Conservation (phyloP, 2,888 invertebrate genomes). For the Athripsodes cinereus region DNA sequence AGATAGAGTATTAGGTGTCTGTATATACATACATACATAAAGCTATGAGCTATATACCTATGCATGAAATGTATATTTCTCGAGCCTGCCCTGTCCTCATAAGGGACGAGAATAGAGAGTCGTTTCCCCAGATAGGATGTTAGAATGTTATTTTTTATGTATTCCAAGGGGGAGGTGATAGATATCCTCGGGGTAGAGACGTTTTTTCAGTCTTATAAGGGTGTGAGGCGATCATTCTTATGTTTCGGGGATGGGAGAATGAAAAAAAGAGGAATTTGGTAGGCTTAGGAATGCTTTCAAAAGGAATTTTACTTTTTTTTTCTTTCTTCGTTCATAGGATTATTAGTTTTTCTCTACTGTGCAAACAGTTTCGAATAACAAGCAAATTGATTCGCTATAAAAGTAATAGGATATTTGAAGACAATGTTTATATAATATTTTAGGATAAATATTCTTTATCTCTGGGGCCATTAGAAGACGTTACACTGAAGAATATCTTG, state of each 20-base stretch:
- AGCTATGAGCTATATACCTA: too few species aligned
- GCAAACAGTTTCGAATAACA: slow-evolving; percentile 18
- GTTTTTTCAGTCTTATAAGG: slow-evolving; percentile 28
- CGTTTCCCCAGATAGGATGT: slow-evolving; percentile 19
- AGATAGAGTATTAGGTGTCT: too few species aligned
- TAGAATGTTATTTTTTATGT: slow-evolving; percentile 27
- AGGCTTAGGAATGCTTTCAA: slow-evolving; percentile 14
- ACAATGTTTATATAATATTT: slow-evolving; percentile 1
- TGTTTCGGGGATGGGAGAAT: slow-evolving; percentile 35
- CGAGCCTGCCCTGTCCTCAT: not conserved
- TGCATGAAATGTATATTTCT: too few species aligned
- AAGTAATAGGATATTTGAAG: not conserved
- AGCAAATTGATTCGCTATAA: slow-evolving; percentile 9
- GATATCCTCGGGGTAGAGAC: slow-evolving; percentile 25
- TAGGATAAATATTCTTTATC: not conserved
- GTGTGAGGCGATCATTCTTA: slow-evolving; percentile 32
- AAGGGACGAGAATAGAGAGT: slow-evolving; percentile 10
- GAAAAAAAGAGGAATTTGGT: slow-evolving; percentile 14
- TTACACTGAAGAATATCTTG: too few species aligned
- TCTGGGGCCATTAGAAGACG: too few species aligned
- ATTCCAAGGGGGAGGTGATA: slow-evolving; percentile 26
- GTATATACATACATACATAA: too few species aligned
- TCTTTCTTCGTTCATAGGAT: slow-evolving; percentile 7
- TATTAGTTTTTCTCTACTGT: slow-evolving; percentile 13
- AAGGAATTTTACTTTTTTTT: slow-evolving; percentile 14